Conservation (phyloP, 2,797 vertebrate species). For the Malacoctenus gilli region DNA sequence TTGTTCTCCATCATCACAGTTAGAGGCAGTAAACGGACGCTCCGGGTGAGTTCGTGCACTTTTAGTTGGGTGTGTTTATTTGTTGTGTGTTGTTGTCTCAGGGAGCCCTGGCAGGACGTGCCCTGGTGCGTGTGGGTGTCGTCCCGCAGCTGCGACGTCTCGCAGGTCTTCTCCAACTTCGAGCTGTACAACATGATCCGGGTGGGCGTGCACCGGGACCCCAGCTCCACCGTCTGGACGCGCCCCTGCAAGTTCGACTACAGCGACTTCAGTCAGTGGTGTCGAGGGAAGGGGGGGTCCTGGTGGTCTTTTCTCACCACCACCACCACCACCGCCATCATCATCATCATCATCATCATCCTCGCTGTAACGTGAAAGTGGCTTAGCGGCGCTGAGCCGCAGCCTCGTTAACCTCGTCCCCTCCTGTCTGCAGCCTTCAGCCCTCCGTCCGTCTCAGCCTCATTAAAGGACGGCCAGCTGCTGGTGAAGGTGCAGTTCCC, state of each 20-base stretch:
- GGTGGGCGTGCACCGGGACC: constrained; percentile 58
- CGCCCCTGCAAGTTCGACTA: constrained; percentile 61
- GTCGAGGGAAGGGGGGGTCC: too few species aligned
- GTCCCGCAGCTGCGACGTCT: constrained; percentile 69
- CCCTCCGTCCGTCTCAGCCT: constrained; percentile 65
- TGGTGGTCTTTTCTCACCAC: too few species aligned
- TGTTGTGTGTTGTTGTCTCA: constrained; percentile 27
- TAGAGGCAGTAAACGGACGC: too few species aligned
- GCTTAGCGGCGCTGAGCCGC: too few species aligned
- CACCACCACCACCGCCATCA: too few species aligned
- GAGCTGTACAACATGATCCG: constrained; percentile 70
- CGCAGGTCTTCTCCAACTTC: constrained; percentile 58
- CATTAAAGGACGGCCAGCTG: constrained; percentile 48
- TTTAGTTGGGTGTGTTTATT: background rate
- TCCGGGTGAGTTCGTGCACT: too few species aligned
- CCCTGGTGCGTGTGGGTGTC: constrained; percentile 68
- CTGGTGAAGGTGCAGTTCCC: constrained; percentile 73
- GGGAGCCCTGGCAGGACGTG: constrained; percentile 72
- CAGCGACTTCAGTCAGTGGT: constrained; percentile 69
- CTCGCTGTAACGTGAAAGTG: background rate
- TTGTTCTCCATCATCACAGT: too few species aligned
- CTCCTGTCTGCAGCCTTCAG: constrained; percentile 64
- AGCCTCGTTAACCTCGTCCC: background rate
- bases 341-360: background rate
- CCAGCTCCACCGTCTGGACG: constrained; percentile 55